Percentiles rank a stretch among this genome's conserved stretches.
phyloP scores from a whole-genome alignment of 2,113 vertebrate species.

The Amphiprion percula region DNA sequence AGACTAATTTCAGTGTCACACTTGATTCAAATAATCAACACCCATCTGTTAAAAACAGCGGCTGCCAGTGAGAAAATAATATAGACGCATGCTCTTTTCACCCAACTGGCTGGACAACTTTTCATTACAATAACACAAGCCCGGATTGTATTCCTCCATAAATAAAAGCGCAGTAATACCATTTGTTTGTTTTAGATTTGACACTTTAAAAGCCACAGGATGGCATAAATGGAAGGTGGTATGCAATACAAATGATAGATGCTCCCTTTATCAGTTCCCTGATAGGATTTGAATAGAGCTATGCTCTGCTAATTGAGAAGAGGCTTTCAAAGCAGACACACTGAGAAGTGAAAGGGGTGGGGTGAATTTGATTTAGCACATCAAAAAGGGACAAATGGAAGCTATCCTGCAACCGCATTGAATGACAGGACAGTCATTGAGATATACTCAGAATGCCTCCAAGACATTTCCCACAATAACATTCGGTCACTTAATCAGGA shows the following conservation, averaged over 20 bases:
- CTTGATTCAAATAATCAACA: constrained; percentile 66
- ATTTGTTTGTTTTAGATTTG: constrained; percentile 69
- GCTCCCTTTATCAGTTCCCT: constrained; percentile 56
- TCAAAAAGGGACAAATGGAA: constrained; percentile 63
- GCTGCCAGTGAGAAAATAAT: constrained; percentile 66
- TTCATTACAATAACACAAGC: constrained; percentile 70
- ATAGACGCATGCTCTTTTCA: constrained; percentile 56
- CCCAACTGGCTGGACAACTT: constrained; percentile 58
- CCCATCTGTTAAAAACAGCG: constrained; percentile 67
- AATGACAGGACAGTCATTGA: constrained; percentile 61
- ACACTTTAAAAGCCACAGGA: constrained; percentile 69
- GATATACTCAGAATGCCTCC: constrained; percentile 60
- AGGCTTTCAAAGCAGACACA: constrained; percentile 72
- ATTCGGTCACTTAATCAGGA: constrained; percentile 54
- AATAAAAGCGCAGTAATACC: constrained; percentile 62
- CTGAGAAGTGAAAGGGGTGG: constrained; percentile 30
- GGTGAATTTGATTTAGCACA: constrained; percentile 54
- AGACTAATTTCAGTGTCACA: constrained; percentile 63
- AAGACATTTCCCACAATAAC: constrained; percentile 48
- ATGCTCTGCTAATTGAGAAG: constrained; percentile 68
- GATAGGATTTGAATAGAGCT: constrained; percentile 68
- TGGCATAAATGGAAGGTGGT: constrained; percentile 64
- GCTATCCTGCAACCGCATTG: constrained; percentile 59
- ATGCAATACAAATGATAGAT: constrained; percentile 71
- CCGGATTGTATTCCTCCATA: constrained; percentile 56